Percentiles rank a stretch among this genome's conserved stretches.
Evolutionary conservation across 2,113 vertebrate species (phyloP).

Genomic region (Illadopsis cleaveri): DNA sequence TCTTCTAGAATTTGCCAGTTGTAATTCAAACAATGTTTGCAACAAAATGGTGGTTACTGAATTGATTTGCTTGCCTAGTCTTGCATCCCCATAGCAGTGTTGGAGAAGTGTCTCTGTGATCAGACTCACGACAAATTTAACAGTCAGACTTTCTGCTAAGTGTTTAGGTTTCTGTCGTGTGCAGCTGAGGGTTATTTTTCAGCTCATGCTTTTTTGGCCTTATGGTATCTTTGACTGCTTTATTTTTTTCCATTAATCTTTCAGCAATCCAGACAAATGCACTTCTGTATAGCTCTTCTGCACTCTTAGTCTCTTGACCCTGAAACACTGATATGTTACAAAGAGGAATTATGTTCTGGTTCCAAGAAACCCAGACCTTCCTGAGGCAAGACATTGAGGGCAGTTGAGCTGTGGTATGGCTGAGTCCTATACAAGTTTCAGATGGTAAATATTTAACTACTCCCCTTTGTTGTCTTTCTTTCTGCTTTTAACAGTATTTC

Average conservation of each 20-base stretch:
- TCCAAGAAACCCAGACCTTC: neutral
- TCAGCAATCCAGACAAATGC: neutral
- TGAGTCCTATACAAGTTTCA: neutral
- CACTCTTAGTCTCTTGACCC: neutral
- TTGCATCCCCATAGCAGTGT: neutral
- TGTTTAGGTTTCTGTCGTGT: neutral
- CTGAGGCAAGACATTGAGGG: neutral
- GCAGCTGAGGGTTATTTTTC: neutral
- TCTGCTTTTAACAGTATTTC: neutral
- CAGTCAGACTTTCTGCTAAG: neutral
- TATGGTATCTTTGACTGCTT: neutral
- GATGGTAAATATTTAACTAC: conserved; percentile 34
- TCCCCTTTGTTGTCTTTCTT: neutral
- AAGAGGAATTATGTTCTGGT: neutral
- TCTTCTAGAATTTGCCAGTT: neutral
- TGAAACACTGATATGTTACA: neutral
- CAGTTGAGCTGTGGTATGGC: neutral
- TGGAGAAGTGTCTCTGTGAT: neutral
- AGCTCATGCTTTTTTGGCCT: neutral
- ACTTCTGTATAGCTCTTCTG: neutral
- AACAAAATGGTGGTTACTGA: neutral
- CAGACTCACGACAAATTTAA: neutral
- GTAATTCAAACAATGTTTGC: neutral
- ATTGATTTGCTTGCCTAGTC: neutral
- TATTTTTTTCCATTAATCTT: neutral